phyloP scores from a whole-genome alignment of 1,140 invertebrate genomes.

The Macrotrachela quadricornifera region DNA sequence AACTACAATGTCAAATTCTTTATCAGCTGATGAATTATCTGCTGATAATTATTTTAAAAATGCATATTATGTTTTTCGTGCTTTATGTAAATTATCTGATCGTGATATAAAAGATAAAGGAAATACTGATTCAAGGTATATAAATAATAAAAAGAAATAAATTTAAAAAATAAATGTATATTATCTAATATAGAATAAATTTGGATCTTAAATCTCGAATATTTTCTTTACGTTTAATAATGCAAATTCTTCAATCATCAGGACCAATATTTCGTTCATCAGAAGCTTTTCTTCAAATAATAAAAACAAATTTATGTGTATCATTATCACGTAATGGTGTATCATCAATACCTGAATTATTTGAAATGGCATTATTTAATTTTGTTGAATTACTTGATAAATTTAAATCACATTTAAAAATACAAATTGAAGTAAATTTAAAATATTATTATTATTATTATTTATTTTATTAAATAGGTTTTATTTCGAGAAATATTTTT shows the following conservation, averaged over 20 bases:
- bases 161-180: no score
- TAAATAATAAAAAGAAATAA: background rate
- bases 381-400: slow-evolving; percentile 83
- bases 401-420: slow-evolving; percentile 90
- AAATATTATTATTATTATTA: no score
- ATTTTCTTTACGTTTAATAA: slow-evolving; percentile 70
- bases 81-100: slow-evolving; percentile 91
- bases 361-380: slow-evolving; percentile 81
- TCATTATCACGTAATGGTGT: slow-evolving; percentile 94
- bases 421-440: slow-evolving; percentile 60
- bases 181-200: background rate
- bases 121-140: background rate
- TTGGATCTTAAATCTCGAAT: slow-evolving; percentile 51
- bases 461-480: slow-evolving; percentile 31
- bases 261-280: slow-evolving; percentile 80
- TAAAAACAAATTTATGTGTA: slow-evolving; percentile 93
- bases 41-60: slow-evolving; percentile 23
- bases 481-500: slow-evolving; percentile 99
- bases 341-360: slow-evolving; percentile 83
- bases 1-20: no score
- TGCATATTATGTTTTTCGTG: slow-evolving; percentile 88
- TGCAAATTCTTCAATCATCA: slow-evolving; percentile 88
- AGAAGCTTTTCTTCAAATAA: slow-evolving; percentile 93
- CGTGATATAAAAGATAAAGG: slow-evolving; percentile 42
- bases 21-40: no score